Evolutionary conservation across 2,797 vertebrate species (phyloP).

Genomic region (Mus caroli): DNA sequence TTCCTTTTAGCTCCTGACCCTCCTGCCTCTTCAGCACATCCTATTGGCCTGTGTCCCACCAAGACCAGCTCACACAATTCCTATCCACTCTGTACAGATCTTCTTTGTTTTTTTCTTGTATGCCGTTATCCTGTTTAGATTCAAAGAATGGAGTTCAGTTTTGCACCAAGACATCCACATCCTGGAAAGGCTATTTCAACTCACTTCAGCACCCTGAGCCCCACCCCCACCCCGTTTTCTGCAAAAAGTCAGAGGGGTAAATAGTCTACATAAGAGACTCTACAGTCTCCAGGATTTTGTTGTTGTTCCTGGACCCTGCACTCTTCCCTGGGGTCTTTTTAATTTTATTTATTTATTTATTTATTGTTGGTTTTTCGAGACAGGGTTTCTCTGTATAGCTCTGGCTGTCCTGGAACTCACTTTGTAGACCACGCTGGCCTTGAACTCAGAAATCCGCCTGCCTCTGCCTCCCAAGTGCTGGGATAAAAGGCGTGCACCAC

Average conservation of each 20-base stretch:
- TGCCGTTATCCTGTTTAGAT: constrained; percentile 27
- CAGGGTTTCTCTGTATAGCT: too few species aligned
- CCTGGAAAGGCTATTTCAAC: constrained; percentile 12
- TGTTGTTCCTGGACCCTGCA: not conserved
- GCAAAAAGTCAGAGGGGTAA: constrained; percentile 15
- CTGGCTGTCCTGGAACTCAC: too few species aligned
- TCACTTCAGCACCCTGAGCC: not conserved
- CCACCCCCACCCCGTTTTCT: not conserved
- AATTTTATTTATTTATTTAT: too few species aligned
- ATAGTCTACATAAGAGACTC: constrained; percentile 25
- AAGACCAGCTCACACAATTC: not conserved
- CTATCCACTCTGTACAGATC: not conserved
- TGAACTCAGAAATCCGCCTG: too few species aligned
- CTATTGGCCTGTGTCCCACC: not conserved
- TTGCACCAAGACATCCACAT: constrained; percentile 31
- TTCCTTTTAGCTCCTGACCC: not conserved
- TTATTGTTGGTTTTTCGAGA: too few species aligned
- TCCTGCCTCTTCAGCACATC: not conserved
- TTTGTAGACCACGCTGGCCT: too few species aligned
- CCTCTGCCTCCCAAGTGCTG: too few species aligned
- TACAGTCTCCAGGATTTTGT: not conserved
- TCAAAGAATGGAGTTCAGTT: constrained; percentile 47
- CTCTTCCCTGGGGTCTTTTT: not conserved
- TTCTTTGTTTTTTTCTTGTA: not conserved
- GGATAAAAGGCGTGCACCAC: too few species aligned